Evolutionary conservation across 2,888 invertebrate species (phyloP).

Genomic region (Sepiola atlantica): DNA sequence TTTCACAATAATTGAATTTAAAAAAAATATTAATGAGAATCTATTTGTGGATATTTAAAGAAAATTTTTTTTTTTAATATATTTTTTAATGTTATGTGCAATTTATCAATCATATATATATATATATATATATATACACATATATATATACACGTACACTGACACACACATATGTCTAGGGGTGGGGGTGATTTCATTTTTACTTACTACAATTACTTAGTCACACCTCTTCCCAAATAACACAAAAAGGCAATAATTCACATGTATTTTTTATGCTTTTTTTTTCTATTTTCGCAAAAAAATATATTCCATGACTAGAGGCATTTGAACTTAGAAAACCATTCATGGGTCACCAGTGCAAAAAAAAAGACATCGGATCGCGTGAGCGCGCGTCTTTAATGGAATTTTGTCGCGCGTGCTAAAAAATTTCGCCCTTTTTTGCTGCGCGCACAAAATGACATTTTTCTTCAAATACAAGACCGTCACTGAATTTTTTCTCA

Average conservation of each 20-base stretch:
- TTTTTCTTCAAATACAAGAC: background rate
- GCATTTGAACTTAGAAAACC: background rate
- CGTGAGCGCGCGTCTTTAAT: background rate
- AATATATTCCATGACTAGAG: background rate
- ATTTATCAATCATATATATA: background rate
- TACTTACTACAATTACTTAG: background rate
- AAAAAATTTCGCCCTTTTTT: background rate
- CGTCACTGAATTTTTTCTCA: background rate
- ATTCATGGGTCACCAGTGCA: background rate
- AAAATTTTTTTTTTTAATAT: background rate
- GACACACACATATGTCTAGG: background rate
- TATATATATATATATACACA: background rate
- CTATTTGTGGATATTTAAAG: background rate
- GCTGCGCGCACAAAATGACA: background rate
- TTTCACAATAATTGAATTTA: too few species aligned
- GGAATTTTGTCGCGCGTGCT: background rate
- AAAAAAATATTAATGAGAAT: too few species aligned
- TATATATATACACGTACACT: background rate
- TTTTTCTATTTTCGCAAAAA: background rate
- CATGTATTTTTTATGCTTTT: background rate
- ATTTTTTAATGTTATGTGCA: background rate
- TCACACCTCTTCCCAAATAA: background rate
- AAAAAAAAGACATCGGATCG: background rate
- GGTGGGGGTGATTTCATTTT: background rate
- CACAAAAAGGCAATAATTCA: background rate